These are phyloP conservation scores for Yponomeuta cagnagella DNA, from an alignment of 2,888 invertebrate species.

Conservation along the genomic window DNA sequence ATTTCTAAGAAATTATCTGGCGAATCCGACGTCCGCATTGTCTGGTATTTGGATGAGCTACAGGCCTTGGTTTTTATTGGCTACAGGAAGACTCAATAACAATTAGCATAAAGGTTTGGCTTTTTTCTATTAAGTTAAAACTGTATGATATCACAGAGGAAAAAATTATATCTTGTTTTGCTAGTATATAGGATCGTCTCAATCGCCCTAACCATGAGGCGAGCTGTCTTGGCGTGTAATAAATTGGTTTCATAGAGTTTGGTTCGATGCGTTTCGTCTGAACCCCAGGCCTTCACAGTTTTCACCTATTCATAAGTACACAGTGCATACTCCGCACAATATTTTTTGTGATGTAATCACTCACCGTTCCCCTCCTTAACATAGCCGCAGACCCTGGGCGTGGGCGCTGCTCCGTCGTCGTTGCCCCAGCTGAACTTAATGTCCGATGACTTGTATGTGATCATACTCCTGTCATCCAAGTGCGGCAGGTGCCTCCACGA, in stretches of 20 bases:
- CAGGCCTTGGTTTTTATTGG: not conserved
- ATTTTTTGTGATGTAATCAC: not conserved
- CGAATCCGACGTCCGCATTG: not conserved
- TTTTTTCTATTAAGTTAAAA: no score
- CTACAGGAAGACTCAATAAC: not conserved
- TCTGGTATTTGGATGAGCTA: not conserved
- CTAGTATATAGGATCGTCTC: no score
- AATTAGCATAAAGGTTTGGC: no score
- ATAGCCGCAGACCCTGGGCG: slow-evolving; percentile 86
- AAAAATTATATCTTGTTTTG: no score
- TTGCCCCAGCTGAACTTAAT: slow-evolving; percentile 88
- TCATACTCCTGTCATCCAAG: slow-evolving; percentile 88
- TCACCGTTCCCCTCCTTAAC: slow-evolving; percentile 85
- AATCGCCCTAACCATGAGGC: no score
- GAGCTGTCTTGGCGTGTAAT: no score
- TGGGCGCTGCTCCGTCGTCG: slow-evolving; percentile 61
- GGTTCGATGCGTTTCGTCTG: no score
- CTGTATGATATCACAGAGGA: no score
- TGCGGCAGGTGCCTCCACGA: slow-evolving; percentile 93
- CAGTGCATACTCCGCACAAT: no score
- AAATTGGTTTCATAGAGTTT: no score
- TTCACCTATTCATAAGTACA: no score
- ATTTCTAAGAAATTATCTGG: not conserved
- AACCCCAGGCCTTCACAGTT: no score
- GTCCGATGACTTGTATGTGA: slow-evolving; percentile 92